Evolutionary conservation across 1,140 invertebrate species (phyloP).

Genomic region (Samia ricini): DNA sequence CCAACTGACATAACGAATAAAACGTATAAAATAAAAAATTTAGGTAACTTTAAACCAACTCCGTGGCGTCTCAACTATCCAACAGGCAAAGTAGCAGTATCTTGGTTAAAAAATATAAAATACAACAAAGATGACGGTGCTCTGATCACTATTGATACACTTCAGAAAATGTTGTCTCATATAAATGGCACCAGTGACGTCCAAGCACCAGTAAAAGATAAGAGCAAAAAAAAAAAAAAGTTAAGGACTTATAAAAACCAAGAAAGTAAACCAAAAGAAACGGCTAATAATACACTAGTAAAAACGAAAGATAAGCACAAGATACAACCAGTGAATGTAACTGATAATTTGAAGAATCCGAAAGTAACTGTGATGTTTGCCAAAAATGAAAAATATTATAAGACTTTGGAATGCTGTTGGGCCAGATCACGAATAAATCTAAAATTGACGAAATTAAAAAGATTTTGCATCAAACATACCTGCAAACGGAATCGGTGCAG

Average conservation of each 20-base stretch:
- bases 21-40: not conserved
- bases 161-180: conserved; percentile 35
- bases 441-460: not conserved
- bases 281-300: not conserved
- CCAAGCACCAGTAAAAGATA: not conserved
- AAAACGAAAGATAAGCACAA: not conserved
- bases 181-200: not conserved
- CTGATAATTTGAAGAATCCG: not conserved
- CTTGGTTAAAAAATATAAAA: not conserved
- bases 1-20: not conserved
- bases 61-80: not conserved
- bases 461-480: conserved; percentile 11
- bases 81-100: not conserved
- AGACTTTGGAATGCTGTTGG: conserved; percentile 30
- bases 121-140: conserved; percentile 6
- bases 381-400: not conserved
- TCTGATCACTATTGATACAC: conserved; percentile 30
- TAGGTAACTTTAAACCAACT: not conserved
- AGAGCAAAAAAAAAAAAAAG: not conserved
- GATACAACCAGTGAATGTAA: not conserved
- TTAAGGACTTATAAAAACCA: not conserved
- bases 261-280: not conserved
- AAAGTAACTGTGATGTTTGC: not conserved
- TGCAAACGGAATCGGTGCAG: conserved; percentile 14
- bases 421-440: conserved; percentile 13